A percentile compares a stretch with the other conserved stretches of the same genome.
These are phyloP conservation scores for Dinothrombium tinctorium DNA, from an alignment of 1,140 invertebrate species.

Conservation along the genomic window DNA sequence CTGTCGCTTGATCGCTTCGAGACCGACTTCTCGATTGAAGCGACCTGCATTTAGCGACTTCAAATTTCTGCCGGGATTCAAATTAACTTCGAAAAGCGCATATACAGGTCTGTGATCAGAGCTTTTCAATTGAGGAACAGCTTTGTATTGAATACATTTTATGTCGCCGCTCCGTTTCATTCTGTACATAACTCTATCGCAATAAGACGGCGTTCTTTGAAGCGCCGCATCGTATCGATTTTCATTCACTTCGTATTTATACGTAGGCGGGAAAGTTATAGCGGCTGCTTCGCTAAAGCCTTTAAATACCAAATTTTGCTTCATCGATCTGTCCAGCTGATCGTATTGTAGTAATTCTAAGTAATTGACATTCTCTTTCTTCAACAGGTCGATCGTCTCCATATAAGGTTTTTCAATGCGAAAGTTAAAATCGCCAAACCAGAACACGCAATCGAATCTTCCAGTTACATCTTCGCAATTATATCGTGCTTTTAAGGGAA, in stretches of 20 bases:
- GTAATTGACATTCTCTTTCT: too few species aligned
- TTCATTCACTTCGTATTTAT: constrained; percentile 76
- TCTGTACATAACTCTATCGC: constrained; percentile 59
- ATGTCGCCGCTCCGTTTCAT: constrained; percentile 24
- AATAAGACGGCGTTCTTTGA: constrained; percentile 68
- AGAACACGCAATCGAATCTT: constrained; percentile 78
- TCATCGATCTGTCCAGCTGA: constrained; percentile 2
- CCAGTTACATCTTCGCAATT: constrained; percentile 58
- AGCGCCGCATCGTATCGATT: constrained; percentile 66
- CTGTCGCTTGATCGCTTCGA: constrained; percentile 31
- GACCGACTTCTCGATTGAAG: constrained; percentile 61
- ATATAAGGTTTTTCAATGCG: constrained; percentile 38
- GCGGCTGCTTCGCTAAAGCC: constrained; percentile 40
- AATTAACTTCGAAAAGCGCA: constrained; percentile 53
- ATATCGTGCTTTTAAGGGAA: constrained; percentile 32
- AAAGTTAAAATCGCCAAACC: constrained; percentile 86
- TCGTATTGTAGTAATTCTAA: neutral
- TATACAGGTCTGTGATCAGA: constrained; percentile 88
- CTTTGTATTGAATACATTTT: constrained; percentile 52
- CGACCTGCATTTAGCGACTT: constrained; percentile 43
- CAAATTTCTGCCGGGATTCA: constrained; percentile 60
- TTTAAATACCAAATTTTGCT: constrained; percentile 1
- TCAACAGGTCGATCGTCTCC: neutral
- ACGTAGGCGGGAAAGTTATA: constrained; percentile 74
- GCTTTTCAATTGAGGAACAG: constrained; percentile 52